These are phyloP conservation scores for Pseudomugil tenellus DNA, from an alignment of 2,797 vertebrate species.

Conservation along the genomic window DNA sequence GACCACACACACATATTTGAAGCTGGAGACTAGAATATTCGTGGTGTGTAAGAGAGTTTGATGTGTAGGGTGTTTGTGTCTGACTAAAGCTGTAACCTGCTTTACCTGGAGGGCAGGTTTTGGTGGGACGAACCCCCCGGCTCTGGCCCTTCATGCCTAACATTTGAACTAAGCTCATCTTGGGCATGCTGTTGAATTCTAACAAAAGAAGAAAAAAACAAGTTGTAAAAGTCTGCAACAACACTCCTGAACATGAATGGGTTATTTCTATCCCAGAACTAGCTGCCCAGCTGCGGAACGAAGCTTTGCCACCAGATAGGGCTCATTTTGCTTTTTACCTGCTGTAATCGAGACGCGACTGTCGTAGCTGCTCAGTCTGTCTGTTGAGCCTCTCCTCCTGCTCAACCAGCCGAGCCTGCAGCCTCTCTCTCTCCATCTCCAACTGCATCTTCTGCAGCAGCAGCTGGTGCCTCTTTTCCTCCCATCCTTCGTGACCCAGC, in stretches of 20 bases:
- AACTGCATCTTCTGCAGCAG: conserved; percentile 94
- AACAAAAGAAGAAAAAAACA: conserved; percentile 15
- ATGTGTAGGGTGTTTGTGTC: neutral
- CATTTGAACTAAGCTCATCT: conserved; percentile 47
- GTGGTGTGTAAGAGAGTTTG: conserved; percentile 2
- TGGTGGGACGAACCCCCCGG: conserved; percentile 30
- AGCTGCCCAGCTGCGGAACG: neutral
- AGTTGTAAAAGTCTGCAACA: conserved; percentile 4
- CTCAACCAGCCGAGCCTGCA: conserved; percentile 88
- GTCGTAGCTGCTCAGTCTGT: conserved; percentile 87
- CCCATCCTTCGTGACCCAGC: conserved; percentile 80
- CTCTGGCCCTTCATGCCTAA: conserved; percentile 37
- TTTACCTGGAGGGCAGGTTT: conserved; percentile 62
- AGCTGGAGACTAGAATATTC: neutral
- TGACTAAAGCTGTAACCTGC: neutral
- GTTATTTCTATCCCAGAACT: no score
- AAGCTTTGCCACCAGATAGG: neutral
- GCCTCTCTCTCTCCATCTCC: conserved; percentile 90
- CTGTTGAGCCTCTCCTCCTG: conserved; percentile 89
- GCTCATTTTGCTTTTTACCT: conserved; percentile 75
- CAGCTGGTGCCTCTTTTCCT: conserved; percentile 87
- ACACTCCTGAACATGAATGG: no score
- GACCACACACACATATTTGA: conserved; percentile 35
- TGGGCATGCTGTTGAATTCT: conserved; percentile 64
- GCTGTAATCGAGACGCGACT: conserved; percentile 84